Conservation (phyloP, 1,140 invertebrate genomes). For the Mylabris phalerata region DNA sequence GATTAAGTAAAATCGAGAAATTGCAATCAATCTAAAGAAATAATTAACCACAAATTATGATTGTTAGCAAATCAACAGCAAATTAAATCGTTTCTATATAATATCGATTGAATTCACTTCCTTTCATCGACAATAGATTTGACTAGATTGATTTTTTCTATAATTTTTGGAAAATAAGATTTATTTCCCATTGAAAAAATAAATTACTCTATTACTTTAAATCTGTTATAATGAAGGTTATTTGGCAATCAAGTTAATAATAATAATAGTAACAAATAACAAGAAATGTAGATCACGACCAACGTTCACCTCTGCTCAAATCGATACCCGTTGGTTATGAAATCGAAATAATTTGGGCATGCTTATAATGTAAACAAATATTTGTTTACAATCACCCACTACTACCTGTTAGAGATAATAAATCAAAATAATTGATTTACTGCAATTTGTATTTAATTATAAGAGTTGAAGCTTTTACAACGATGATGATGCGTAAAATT, state of each 20-base stretch:
- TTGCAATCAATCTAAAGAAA: too few relatives aligned
- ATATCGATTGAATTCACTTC: too few relatives aligned
- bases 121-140: neutral
- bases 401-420: neutral
- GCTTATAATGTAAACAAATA: constrained; percentile 22
- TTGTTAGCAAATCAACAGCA: too few relatives aligned
- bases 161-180: neutral
- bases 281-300: neutral
- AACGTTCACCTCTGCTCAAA: neutral
- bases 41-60: too few relatives aligned
- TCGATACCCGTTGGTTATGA: neutral
- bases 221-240: neutral
- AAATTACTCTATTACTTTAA: neutral
- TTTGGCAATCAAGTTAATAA: neutral
- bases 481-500: too few relatives aligned
- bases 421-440: constrained; percentile 2
- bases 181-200: neutral
- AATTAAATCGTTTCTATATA: too few relatives aligned
- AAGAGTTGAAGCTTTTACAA: neutral
- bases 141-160: neutral
- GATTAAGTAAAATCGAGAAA: too few relatives aligned
- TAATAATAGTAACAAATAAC: neutral
- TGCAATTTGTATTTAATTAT: neutral
- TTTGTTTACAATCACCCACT: constrained; percentile 1
- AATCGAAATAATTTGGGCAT: constrained; percentile 13